Base-by-base conservation (phyloP, 2,797 vertebrate species). In the Ctenopoma multispine region DNA sequence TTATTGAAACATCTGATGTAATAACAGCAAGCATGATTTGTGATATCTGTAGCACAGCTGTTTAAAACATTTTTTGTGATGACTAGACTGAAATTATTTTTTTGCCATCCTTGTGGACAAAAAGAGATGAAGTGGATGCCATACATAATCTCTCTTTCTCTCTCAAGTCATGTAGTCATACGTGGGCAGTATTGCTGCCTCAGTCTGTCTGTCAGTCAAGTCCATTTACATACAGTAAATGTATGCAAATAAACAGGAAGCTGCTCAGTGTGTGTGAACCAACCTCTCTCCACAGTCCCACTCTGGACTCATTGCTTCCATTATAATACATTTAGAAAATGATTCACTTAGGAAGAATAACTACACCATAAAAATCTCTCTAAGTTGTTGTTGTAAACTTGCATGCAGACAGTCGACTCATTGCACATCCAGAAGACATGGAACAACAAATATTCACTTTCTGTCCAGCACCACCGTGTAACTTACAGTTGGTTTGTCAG, bases 171-270 rank as follows among this genome's bases (percentile, higher is more conserved):
- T 40, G 0, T 38, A 27, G 27, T 27, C 7, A 5, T 44, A 21
- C 20, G 21, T 18, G 18, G 6, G 9, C 15, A 17, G 15, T 7
- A 46, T 47, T 55, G 70, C 48, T 69, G 63, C 40, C 31, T 9
- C 18, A n/a, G 61, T 71, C 54, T 51, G 62, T 31, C 29, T 6
- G 29, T 7, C 29, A 78, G 47, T 70, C 24, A 40, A 54, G 60
- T 29, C 36, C 17, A 63, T 84, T 83, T 86, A 18, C 79, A 83
- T 76, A 34, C 34, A 36, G 56, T 38, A 57, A 57, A 57, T 70
- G 11, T 47, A 88, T 82, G 72, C 54, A 81, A 87, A 89, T 80
- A 44, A 75, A 82, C 36, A 63, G 34, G 27, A 72, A 73, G 29
- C 34, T 73, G 36, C 50, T 38, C 31, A 54, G 62, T 43, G 12